Percentiles rank a stretch among this genome's conserved stretches.
Evolutionary conservation across 2,113 vertebrate species (phyloP).

Genomic region (Aegithalos caudatus): DNA sequence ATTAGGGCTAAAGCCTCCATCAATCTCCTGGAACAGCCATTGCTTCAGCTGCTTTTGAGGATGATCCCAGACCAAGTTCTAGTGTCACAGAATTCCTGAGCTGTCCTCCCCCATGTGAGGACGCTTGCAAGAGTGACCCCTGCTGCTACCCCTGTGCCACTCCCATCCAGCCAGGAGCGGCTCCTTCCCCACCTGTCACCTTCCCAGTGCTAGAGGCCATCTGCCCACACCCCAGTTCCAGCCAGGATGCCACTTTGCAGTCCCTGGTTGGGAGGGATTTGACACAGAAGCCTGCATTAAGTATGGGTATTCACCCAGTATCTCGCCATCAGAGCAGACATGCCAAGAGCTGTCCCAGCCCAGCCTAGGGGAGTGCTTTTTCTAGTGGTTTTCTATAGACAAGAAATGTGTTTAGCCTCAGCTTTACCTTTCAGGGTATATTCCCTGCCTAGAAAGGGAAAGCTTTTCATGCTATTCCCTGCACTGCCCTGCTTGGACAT

Average conservation of each 20-base stretch:
- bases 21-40: background rate
- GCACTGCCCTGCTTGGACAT: rapidly evolving
- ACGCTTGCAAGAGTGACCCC: background rate
- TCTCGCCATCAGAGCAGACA: background rate
- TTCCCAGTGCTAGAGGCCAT: rapidly evolving
- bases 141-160: background rate
- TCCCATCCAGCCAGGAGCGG: background rate
- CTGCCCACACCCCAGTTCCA: background rate
- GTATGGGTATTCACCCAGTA: rapidly evolving
- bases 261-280: background rate
- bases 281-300: background rate
- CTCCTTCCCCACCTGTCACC: background rate
- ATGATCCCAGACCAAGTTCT: background rate
- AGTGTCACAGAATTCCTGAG: background rate
- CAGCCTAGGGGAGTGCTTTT: background rate
- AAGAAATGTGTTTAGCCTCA: background rate
- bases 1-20: background rate
- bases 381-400: background rate
- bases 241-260: background rate
- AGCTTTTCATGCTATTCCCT: background rate
- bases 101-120: background rate
- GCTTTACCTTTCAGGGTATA: background rate
- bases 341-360: background rate
- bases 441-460: background rate
- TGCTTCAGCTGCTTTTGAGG: background rate